Percentiles rank a stretch among this genome's conserved stretches.
These are phyloP conservation scores for Catharus bicknelli DNA, from an alignment of 2,113 vertebrate genomes.

Conservation along the genomic window DNA sequence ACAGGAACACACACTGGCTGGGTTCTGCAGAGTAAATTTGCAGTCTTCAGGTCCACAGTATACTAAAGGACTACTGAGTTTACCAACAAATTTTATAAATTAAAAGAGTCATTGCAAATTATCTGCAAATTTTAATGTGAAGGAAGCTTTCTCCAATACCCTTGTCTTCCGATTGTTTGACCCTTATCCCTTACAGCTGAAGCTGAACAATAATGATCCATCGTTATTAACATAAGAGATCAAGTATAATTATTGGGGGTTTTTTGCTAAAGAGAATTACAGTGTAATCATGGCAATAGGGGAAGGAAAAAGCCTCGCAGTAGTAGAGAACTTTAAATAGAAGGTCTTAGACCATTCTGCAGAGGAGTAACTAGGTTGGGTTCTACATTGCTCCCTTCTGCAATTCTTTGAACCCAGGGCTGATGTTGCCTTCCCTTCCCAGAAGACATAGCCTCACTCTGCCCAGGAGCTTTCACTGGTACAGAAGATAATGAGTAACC, in stretches of 20 bases:
- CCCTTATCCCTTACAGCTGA: background rate
- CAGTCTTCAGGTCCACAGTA: background rate
- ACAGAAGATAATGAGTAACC: background rate
- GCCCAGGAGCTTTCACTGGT: background rate
- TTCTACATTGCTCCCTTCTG: background rate
- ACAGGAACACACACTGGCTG: background rate
- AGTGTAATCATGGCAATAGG: background rate
- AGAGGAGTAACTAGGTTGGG: fast-evolving
- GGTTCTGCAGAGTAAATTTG: background rate
- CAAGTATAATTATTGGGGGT: background rate
- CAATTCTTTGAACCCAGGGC: background rate
- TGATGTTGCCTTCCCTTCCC: background rate
- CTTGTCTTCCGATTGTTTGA: background rate
- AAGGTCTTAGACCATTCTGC: background rate
- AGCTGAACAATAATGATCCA: background rate
- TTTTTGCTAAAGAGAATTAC: background rate
- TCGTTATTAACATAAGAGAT: background rate
- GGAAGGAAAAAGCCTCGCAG: background rate
- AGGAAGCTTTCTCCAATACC: background rate
- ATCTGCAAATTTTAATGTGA: background rate
- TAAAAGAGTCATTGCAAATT: background rate
- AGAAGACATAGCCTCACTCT: background rate
- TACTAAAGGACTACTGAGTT: background rate
- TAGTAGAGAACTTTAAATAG: background rate
- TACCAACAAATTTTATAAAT: background rate